phyloP scores from a whole-genome alignment of 92 coral and sea anemone species.

The Paragorgia papillata region DNA sequence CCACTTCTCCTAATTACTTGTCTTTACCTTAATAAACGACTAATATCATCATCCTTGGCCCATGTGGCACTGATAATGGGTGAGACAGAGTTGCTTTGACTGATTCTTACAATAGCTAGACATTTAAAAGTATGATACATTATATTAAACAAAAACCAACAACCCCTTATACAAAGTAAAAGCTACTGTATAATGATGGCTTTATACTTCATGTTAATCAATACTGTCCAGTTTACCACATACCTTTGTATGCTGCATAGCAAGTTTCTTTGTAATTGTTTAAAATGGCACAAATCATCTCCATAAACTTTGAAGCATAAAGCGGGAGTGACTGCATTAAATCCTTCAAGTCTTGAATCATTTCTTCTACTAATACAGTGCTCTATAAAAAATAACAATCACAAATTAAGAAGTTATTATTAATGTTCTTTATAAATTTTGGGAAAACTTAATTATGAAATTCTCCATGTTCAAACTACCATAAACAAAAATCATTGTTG shows the following conservation, averaged over 20 bases:
- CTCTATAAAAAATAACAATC: conserved; percentile 55
- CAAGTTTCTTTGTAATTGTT: conserved; percentile 83
- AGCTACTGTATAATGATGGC: too few species aligned
- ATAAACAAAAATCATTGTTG: not conserved
- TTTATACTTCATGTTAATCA: too few species aligned
- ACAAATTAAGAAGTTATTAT: not conserved
- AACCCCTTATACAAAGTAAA: too few species aligned
- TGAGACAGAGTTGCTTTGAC: conserved; percentile 47
- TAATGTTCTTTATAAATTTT: too few species aligned
- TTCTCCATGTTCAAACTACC: not conserved
- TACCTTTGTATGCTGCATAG: conserved; percentile 84
- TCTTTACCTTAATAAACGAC: conserved; percentile 85
- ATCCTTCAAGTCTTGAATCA: conserved; percentile 84
- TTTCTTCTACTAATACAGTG: conserved; percentile 84
- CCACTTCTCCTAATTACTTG: too few species aligned
- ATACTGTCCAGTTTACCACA: not conserved
- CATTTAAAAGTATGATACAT: not conserved
- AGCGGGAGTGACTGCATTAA: conserved; percentile 91
- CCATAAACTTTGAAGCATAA: conserved; percentile 89
- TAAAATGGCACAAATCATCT: conserved; percentile 89
- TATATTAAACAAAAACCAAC: too few species aligned
- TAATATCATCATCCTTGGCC: conserved; percentile 98
- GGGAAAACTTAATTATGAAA: too few species aligned
- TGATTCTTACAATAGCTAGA: conserved; percentile 35
- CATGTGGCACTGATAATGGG: conserved; percentile 91